Evolutionary conservation across 2,888 invertebrate species (phyloP).

Genomic region (Drosophila mettleri): DNA sequence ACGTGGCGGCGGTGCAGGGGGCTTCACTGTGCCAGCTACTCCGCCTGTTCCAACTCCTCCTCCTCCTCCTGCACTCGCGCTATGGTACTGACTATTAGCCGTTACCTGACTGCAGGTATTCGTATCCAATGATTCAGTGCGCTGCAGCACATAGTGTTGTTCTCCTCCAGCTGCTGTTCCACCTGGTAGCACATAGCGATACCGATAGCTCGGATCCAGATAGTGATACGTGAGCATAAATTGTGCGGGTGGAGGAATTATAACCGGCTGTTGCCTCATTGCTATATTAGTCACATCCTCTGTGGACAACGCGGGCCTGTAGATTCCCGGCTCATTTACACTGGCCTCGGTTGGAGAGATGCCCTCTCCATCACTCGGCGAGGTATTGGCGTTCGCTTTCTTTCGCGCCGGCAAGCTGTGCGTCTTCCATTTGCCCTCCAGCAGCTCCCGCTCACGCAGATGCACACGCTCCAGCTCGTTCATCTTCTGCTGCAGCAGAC

Average conservation of each 20-base stretch:
- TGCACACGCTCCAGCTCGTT: conserved; percentile 93
- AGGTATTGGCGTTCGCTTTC: conserved; percentile 88
- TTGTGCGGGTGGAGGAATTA: conserved; percentile 85
- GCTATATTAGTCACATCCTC: conserved; percentile 88
- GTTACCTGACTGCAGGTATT: conserved; percentile 50
- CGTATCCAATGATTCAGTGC: conserved; percentile 85
- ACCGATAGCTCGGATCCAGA: conserved; percentile 90
- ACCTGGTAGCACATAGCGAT: conserved; percentile 90
- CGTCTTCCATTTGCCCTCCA: conserved; percentile 95
- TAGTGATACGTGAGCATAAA: conserved; percentile 88
- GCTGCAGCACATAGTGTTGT: conserved; percentile 87
- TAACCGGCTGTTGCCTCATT: conserved; percentile 55
- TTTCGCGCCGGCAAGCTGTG: conserved; percentile 94
- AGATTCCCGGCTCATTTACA: conserved; percentile 86
- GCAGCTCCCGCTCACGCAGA: conserved; percentile 91
- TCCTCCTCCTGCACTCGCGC: conserved; percentile 38
- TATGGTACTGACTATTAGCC: conserved; percentile 52
- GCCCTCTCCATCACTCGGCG: conserved; percentile 85
- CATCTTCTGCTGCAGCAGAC: conserved; percentile 93
- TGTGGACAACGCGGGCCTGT: conserved; percentile 92
- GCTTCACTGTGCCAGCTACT: conserved; percentile 46
- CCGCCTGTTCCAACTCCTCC: conserved; percentile 1
- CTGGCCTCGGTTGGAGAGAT: conserved; percentile 86
- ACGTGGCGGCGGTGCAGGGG: conserved; percentile 82
- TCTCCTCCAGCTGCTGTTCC: conserved; percentile 85